Evolutionary conservation across 2,888 invertebrate species (phyloP).

Genomic region (Eubasilissa splendida): DNA sequence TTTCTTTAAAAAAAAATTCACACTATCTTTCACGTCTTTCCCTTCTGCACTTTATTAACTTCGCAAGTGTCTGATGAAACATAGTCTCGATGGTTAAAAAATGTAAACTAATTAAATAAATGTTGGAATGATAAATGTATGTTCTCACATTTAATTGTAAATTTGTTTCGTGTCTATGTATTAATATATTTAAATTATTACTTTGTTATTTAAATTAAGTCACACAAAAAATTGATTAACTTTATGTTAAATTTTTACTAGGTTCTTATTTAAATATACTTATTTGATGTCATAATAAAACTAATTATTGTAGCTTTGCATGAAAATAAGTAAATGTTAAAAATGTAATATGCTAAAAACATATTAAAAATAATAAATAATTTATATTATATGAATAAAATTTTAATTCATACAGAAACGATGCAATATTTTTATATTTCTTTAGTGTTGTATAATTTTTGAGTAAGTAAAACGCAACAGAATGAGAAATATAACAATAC

Average conservation of each 20-base stretch:
- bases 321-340: conserved; percentile 5
- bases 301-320: background rate
- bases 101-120: conserved; percentile 9
- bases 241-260: too few species aligned
- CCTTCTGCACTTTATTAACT: background rate
- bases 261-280: too few species aligned
- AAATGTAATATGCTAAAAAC: background rate
- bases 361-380: background rate
- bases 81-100: background rate
- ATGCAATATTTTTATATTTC: too few species aligned
- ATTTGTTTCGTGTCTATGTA: background rate
- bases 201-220: too few species aligned
- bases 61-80: conserved; percentile 3
- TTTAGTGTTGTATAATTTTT: too few species aligned
- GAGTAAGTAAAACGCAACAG: too few species aligned
- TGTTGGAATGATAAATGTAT: conserved; percentile 10
- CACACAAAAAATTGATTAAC: too few species aligned
- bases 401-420: too few species aligned
- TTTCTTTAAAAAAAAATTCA: background rate
- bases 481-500: too few species aligned
- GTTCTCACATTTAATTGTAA: background rate
- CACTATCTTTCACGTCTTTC: background rate
- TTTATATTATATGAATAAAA: too few species aligned
- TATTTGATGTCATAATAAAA: background rate
- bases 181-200: too few species aligned